Evolutionary conservation across 2,888 invertebrate genomes (phyloP).

Genomic region (Polietes domitor): DNA sequence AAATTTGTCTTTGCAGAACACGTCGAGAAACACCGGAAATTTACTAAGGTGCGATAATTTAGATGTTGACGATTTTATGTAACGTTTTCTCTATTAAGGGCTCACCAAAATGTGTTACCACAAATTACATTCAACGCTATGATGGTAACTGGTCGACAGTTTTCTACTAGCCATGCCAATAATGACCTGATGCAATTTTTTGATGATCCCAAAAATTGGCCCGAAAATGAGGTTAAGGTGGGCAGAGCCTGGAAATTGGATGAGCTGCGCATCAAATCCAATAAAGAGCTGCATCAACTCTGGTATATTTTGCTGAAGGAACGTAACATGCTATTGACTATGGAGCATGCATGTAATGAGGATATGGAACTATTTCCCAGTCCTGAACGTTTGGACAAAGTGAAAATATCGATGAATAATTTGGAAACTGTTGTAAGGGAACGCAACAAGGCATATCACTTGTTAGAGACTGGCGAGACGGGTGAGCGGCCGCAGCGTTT

Average conservation of each 20-base stretch:
- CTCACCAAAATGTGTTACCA: neutral
- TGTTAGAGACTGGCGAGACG: constrained; percentile 93
- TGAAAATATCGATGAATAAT: constrained; percentile 96
- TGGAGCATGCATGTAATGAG: constrained; percentile 91
- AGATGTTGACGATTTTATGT: constrained; percentile 59
- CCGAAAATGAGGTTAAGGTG: constrained; percentile 86
- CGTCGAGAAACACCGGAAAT: constrained; percentile 5
- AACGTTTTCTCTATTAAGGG: constrained; percentile 52
- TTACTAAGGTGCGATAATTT: constrained; percentile 52
- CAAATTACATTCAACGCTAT: neutral
- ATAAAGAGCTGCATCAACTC: constrained; percentile 96
- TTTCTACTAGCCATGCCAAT: constrained; percentile 50
- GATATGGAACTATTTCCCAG: constrained; percentile 89
- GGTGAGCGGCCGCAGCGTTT: constrained; percentile 88
- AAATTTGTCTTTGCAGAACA: constrained; percentile 51
- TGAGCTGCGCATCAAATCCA: constrained; percentile 96
- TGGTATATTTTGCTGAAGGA: constrained; percentile 97
- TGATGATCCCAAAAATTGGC: constrained; percentile 93
- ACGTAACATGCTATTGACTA: constrained; percentile 97
- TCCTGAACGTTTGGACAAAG: constrained; percentile 96
- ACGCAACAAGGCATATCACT: constrained; percentile 93
- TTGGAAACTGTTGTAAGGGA: constrained; percentile 95
- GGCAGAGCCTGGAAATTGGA: constrained; percentile 94
- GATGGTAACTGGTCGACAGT: constrained; percentile 6
- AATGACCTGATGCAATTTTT: constrained; percentile 91